Base-by-base conservation (phyloP, 2,888 invertebrate genomes). In the Bugula neritina region DNA sequence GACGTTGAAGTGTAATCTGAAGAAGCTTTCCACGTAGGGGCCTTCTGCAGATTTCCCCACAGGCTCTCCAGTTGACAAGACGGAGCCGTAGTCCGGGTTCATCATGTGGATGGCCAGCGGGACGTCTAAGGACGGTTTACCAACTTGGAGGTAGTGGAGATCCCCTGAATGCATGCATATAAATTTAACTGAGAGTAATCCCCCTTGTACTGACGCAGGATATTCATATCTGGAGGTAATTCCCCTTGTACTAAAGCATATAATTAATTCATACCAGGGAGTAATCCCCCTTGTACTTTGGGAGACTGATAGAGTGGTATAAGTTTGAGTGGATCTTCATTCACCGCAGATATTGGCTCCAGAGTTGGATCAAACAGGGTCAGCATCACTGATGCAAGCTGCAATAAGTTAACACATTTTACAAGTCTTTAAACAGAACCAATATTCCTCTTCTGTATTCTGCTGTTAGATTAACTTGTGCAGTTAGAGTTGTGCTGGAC, bases 271-370 rank as follows among this genome's bases (percentile, higher is more conserved):
- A 52, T 75, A 84, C 84, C 84, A 75, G 84, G 84, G 35, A 84
- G 75, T 25, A 78, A 35, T 29, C 78, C 83, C 29, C 77, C 79
- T 34, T 78, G 75, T 69, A 84, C 77, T 75, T 81, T 83, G 10
- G 84, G 83, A 71, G 79, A 79, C 57, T 80, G 75, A 77, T 83
- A 84, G 71, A 82, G 80, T n/a, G 84, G 83, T 57, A 83, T 82
- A 23, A 84, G 78, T 73, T 82, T 82, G 27, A 82, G 76, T 21
- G 79, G 76, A 71, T 84, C 83, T 55, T 79, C 77, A 21, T 77
- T 76, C 0, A 81, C 81, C n/a, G 75, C 74, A n/a, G 78, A 72
- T 71, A 77, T 75, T 3, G 78, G 79, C 63, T 81, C 80, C 73
- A 82, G 74, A 1, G 81, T 82, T 10, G 83, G 82, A 76, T 84